Evolutionary conservation across 2,113 vertebrate genomes (phyloP), one percentile per base, ranked within the genome.

Genomic region (Pica pica): DNA sequence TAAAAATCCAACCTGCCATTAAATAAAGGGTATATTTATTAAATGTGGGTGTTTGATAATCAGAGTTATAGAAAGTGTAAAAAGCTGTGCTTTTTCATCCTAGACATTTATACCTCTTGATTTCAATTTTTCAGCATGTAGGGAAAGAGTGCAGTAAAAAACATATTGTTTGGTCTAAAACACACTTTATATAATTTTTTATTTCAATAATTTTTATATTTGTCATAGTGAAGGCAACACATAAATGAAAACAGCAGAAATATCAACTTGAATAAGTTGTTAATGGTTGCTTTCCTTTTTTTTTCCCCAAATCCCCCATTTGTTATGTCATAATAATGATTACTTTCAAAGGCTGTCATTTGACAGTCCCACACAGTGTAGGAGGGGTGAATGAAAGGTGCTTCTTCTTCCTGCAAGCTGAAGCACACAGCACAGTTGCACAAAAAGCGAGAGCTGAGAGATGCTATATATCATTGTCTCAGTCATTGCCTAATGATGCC

Each of bases 81-180:
- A 90, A 90, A 96, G 39, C 44, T 87, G 55, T 93, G 50, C 70
- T 95, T 97, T 96, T 84, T 92, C 69, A 85, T 75, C 53, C 53
- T 77, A 93, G 95, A 70, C 28, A 56, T 78, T 90, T 65, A 44
- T 5, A 92, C 14, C 22, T 88, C 49, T 49, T 59, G 55, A 82
- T 91, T 94, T 77, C 37, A 78, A 59, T 57, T 67, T 90, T 87
- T 35, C n/a, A 35, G 11, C 53, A 87, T 49, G 35, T 35, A 22
- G 39, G 49, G 50, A 92, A 93, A 80, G 31, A 93, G 13, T 82
- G 65, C 31, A 83, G 46, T 64, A 50, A 84, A 95, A 70, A 76
- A 46, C 57, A 46, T 3, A 37, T 21, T 53, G 5, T 69, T 90
- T 88, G 7, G 2, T 78, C 27, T 71, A 67, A 79, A 90, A 47